A percentile compares a stretch with the other conserved stretches of the same genome.
phyloP scores from a whole-genome alignment of 2,888 invertebrate genomes.

The Micropterix aruncella region DNA sequence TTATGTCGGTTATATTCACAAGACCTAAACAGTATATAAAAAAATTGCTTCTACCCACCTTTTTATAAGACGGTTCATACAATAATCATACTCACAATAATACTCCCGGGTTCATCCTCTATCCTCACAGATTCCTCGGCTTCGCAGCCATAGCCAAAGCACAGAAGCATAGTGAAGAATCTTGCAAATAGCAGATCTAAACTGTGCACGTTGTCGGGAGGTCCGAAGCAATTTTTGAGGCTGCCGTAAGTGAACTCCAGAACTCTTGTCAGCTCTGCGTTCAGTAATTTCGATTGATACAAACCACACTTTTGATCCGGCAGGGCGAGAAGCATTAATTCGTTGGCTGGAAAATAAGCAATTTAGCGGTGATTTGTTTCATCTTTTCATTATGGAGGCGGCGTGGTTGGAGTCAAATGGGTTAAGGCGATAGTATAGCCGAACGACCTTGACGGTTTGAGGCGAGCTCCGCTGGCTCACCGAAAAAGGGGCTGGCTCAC shows the following conservation, averaged over 20 bases:
- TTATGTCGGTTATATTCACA: too few species aligned
- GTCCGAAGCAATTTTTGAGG: slow-evolving; percentile 30
- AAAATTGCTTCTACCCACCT: too few species aligned
- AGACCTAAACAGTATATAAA: too few species aligned
- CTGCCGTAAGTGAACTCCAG: slow-evolving; percentile 47
- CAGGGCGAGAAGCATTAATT: slow-evolving; percentile 52
- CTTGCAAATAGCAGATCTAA: slow-evolving; percentile 30
- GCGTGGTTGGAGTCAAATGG: too few species aligned
- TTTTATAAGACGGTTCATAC: slow-evolving; percentile 17
- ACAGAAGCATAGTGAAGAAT: slow-evolving; percentile 7
- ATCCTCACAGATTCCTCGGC: slow-evolving; percentile 5
- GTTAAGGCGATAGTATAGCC: too few species aligned
- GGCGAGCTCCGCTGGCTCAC: too few species aligned
- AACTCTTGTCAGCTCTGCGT: slow-evolving; percentile 31
- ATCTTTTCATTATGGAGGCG: too few species aligned
- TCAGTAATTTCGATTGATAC: slow-evolving; percentile 32
- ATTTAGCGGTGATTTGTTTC: too few species aligned
- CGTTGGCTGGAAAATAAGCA: slow-evolving; percentile 30
- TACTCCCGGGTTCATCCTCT: slow-evolving; percentile 5
- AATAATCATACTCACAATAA: slow-evolving; percentile 6
- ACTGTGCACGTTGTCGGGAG: slow-evolving; percentile 37
- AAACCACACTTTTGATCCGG: slow-evolving; percentile 43
- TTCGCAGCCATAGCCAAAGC: slow-evolving; percentile 5
- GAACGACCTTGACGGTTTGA: too few species aligned
- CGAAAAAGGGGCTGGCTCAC: too few species aligned